A percentile compares a stretch with the other conserved stretches of the same genome.
These are phyloP conservation scores for Cynoglossus semilaevis DNA, from an alignment of 2,113 vertebrate species.

Conservation along the genomic window DNA sequence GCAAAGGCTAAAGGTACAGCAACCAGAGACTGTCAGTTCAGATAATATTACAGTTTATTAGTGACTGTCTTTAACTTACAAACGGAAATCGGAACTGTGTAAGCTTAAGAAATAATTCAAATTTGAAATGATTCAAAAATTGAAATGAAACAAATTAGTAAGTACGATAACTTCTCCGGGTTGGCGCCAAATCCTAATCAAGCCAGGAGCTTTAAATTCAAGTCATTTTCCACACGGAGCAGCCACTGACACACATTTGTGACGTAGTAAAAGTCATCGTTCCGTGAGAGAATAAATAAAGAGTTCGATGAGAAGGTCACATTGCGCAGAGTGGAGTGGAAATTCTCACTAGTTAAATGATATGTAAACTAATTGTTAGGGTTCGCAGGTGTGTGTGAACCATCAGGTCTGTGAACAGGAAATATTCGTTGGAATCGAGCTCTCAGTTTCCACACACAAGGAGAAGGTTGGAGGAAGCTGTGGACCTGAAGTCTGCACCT, in stretches of 20 bases:
- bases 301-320: slow-evolving; percentile 15
- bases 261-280: slow-evolving; percentile 30
- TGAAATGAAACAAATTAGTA: no score
- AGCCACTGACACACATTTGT: slow-evolving; percentile 13
- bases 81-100: no score
- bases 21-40: no score
- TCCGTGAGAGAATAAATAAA: slow-evolving; percentile 28
- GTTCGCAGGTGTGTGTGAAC: slow-evolving; percentile 38
- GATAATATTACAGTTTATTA: no score
- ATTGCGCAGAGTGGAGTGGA: slow-evolving; percentile 32
- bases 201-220: no score
- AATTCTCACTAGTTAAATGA: slow-evolving; percentile 48
- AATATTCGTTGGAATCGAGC: slow-evolving; percentile 38
- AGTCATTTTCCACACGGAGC: background rate
- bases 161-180: no score
- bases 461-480: background rate
- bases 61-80: no score
- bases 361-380: slow-evolving; percentile 44
- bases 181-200: no score
- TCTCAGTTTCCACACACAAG: background rate
- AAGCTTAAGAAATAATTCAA: no score
- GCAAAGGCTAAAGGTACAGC: no score
- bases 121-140: no score
- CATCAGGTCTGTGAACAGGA: slow-evolving; percentile 33
- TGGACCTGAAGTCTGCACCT: background rate